A percentile compares a stretch with the other conserved stretches of the same genome.
phyloP scores from a whole-genome alignment of 2,888 invertebrate genomes.

The Dasypolia templi region DNA sequence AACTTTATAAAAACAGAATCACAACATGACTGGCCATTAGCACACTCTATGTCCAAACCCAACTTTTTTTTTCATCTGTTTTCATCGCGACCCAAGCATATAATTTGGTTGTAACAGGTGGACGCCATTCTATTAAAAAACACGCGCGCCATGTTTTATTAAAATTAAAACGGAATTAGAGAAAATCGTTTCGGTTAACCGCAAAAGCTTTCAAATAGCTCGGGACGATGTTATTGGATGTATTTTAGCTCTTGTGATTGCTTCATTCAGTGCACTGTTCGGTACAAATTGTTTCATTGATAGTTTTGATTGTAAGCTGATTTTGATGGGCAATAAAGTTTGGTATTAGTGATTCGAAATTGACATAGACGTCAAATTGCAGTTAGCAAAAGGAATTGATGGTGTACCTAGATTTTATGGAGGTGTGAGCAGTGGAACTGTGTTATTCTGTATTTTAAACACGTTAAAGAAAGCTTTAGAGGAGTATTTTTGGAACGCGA shows the following conservation, averaged over 20 bases:
- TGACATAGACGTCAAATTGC: conserved; percentile 11
- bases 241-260: conserved; percentile 57
- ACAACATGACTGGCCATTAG: conserved; percentile 53
- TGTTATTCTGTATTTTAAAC: neutral
- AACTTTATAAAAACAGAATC: conserved; percentile 55
- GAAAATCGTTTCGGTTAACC: conserved; percentile 82
- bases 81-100: conserved; percentile 58
- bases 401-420: conserved; percentile 16
- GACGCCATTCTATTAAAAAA: conserved; percentile 70
- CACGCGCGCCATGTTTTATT: conserved; percentile 72
- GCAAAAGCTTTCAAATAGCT: conserved; percentile 75
- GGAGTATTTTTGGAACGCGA: neutral
- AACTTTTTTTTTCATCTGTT: conserved; percentile 62
- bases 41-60: conserved; percentile 55
- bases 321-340: conserved; percentile 51
- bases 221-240: conserved; percentile 60
- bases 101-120: conserved; percentile 82
- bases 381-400: conserved; percentile 19
- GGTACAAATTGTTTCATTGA: conserved; percentile 47
- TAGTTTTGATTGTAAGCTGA: conserved; percentile 47
- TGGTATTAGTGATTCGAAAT: conserved; percentile 38
- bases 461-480: neutral
- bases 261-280: conserved; percentile 59
- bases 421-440: neutral
- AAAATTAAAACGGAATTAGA: conserved; percentile 85